Base-by-base conservation (phyloP, 2,113 vertebrate genomes). In the Colius striatus region DNA sequence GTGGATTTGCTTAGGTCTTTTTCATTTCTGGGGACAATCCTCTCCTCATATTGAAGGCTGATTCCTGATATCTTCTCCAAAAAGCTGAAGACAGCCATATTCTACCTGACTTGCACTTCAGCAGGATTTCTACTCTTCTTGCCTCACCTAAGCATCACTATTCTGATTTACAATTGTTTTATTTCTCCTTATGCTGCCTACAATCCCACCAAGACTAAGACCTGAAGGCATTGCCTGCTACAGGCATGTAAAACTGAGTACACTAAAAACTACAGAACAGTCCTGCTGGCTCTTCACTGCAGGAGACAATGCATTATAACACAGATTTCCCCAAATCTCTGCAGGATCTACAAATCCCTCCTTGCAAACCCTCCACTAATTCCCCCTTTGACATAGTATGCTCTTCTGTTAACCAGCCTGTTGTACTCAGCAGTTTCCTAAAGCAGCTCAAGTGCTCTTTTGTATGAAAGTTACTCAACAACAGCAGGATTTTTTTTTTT, bases 301-400 rank as follows among this genome's bases (percentile, higher is more conserved):
- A 82, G 90, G 87, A 95, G 55, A 92, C 92, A 87, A 85, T 23
- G 36, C 63, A 32, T 76, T 90, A 9, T 91, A 94, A 95, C 94
- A 92, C 60, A 94, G 87, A 96, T 95, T 93, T 91, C 63, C 74
- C 86, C 5, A 87, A 91, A 73, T 90, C 89, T 84, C 94, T 48
- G 48, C 73, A 92, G 95, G 80, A 95, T 84, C 83, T 91, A 81
- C 54, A 95, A 97, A 94, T 94, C 66, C 29, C 81, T 91, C 91
- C 83, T 86, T 53, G 27, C 54, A 95, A 86, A 95, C 51, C 19
- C 75, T 90, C 54, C 57, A 95, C 48, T 73, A 92, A 91, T 62
- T 75, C 55, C 10, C 34, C 55, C 30, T 1, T 36, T 67, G 70
- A 77, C 58, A 77, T 9, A 71, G 61, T 6, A 76, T 41, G 63